A percentile compares a stretch with the other conserved stretches of the same genome.
Evolutionary conservation across 2,888 invertebrate genomes (phyloP).

Genomic region (Litoditis marina): DNA sequence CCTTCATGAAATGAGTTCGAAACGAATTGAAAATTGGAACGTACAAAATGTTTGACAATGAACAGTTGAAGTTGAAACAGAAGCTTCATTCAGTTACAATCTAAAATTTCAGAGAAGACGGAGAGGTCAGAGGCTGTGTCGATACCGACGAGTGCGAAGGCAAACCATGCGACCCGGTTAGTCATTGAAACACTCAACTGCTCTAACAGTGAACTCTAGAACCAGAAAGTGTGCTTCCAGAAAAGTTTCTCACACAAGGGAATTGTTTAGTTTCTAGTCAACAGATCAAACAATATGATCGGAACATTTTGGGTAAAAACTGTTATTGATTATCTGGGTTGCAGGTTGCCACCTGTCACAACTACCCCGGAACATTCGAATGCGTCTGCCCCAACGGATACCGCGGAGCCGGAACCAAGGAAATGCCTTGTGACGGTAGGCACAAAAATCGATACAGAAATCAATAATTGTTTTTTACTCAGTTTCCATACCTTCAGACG

Average conservation of each 20-base stretch:
- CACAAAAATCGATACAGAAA: background rate
- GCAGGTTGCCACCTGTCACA: constrained; percentile 2
- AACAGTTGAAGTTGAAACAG: too few species aligned
- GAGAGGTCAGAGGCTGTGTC: background rate
- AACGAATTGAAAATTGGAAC: too few species aligned
- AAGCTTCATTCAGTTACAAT: background rate
- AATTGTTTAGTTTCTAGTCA: too few species aligned
- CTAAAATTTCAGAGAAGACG: background rate
- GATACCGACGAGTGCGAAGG: background rate
- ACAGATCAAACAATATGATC: too few species aligned
- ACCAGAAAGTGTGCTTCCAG: background rate
- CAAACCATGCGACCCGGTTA: background rate
- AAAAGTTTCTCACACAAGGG: too few species aligned
- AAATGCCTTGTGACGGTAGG: constrained; percentile 1
- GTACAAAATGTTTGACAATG: too few species aligned
- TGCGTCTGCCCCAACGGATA: constrained; percentile 10
- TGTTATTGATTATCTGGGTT: background rate
- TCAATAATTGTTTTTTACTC: too few species aligned
- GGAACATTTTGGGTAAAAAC: background rate
- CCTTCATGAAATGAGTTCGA: too few species aligned
- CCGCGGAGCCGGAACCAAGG: constrained; percentile 11
- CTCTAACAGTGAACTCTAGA: background rate
- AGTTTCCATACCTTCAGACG: too few species aligned
- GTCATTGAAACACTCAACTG: background rate
- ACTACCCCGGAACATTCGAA: constrained; percentile 1